A percentile compares a stretch with the other conserved stretches of the same genome.
These are phyloP conservation scores for Synanthedon andrenaeformis DNA, from an alignment of 2,888 invertebrate species.

Conservation along the genomic window DNA sequence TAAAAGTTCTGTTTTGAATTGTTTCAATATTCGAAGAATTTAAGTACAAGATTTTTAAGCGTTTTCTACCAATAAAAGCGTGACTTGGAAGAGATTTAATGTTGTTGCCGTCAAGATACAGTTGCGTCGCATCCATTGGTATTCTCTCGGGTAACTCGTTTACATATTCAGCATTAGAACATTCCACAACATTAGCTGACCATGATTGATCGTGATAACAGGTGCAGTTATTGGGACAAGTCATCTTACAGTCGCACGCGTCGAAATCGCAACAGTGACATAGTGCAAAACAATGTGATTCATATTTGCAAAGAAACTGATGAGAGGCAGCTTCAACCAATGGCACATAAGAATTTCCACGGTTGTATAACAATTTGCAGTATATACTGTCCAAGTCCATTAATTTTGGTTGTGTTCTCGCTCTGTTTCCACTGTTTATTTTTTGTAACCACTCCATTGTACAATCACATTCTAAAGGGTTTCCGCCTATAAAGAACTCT, in stretches of 20 bases:
- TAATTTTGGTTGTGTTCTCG: conserved; percentile 82
- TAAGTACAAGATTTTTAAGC: conserved; percentile 79
- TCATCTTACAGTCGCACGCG: conserved; percentile 93
- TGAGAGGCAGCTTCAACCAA: conserved; percentile 83
- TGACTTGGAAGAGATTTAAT: conserved; percentile 81
- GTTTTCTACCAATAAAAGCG: conserved; percentile 87
- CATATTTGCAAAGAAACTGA: conserved; percentile 87
- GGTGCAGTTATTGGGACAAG: conserved; percentile 87
- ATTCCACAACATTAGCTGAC: conserved; percentile 88
- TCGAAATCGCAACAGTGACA: conserved; percentile 94
- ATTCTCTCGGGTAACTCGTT: conserved; percentile 82
- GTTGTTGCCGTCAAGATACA: conserved; percentile 87
- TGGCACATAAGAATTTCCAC: conserved; percentile 79
- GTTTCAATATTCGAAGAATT: conserved; percentile 83
- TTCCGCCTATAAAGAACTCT: conserved; percentile 86
- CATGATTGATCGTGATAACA: conserved; percentile 91
- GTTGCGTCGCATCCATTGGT: conserved; percentile 91
- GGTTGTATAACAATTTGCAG: conserved; percentile 83
- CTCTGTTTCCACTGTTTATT: conserved; percentile 79
- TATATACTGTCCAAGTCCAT: conserved; percentile 86
- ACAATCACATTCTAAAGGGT: conserved; percentile 90
- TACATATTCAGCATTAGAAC: conserved; percentile 77
- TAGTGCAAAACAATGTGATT: conserved; percentile 85
- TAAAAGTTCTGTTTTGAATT: conserved; percentile 86
- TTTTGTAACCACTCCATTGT: conserved; percentile 92